phyloP scores from a whole-genome alignment of 1,140 invertebrate genomes.

The Macrotrachela quadricornifera region DNA sequence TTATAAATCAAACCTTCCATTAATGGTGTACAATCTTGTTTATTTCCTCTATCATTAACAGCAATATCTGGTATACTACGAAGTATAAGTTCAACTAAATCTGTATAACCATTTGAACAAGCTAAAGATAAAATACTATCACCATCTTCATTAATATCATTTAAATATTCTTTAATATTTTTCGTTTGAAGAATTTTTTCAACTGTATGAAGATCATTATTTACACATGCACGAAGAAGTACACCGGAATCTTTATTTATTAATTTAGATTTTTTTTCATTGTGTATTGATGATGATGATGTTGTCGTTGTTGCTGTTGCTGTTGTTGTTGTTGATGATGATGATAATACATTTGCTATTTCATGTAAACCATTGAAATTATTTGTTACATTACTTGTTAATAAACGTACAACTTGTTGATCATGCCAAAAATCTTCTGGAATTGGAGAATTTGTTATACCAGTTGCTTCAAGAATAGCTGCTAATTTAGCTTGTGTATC shows the following conservation, averaged over 20 bases:
- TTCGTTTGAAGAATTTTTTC: neutral
- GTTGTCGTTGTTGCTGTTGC: neutral
- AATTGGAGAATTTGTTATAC: no score
- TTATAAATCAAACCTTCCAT: no score
- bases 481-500: neutral
- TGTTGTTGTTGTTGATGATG: no score
- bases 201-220: neutral
- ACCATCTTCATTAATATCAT: constrained; percentile 1
- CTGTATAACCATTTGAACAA: constrained; percentile 53
- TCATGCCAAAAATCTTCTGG: no score
- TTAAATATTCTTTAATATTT: neutral
- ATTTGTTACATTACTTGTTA: no score
- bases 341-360: no score
- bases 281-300: neutral
- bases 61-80: no score
- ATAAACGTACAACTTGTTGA: no score
- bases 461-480: no score
- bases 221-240: neutral
- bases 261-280: neutral
- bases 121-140: constrained; percentile 1
- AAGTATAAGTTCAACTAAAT: no score
- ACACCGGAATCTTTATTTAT: neutral
- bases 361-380: no score
- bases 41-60: constrained; percentile 79
- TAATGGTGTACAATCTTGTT: constrained; percentile 79